Evolutionary conservation across 2,113 vertebrate genomes (phyloP).

Genomic region (Girardinichthys multiradiatus): DNA sequence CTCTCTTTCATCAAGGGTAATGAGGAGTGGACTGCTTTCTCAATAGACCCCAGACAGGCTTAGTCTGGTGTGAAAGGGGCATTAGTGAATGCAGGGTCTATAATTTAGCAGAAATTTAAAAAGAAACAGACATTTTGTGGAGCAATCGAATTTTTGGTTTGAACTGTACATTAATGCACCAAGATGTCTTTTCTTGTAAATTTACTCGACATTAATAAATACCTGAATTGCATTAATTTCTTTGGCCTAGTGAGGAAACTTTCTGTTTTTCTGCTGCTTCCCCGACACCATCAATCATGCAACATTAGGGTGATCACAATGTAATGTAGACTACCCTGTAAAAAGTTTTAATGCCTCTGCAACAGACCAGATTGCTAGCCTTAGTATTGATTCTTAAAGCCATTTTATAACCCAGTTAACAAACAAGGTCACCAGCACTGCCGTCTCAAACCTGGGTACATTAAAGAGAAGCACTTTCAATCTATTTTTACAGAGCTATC

Average conservation of each 20-base stretch:
- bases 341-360: not conserved
- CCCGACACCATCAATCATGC: not conserved
- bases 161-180: not conserved
- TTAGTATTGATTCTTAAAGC: not conserved
- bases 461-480: not conserved
- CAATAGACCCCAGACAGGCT: not conserved
- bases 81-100: not conserved
- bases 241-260: not conserved
- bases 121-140: not conserved
- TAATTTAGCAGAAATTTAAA: not conserved
- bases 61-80: not conserved
- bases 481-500: not conserved
- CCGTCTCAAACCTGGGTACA: not conserved
- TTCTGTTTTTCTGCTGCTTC: not conserved
- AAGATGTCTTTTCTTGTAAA: not conserved
- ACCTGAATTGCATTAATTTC: not conserved
- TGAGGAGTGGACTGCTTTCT: not conserved
- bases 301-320: not conserved
- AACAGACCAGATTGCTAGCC: not conserved
- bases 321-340: not conserved
- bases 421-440: conserved; percentile 3
- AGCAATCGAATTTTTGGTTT: not conserved
- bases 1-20: not conserved
- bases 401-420: not conserved
- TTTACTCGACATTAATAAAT: not conserved